Conservation (phyloP, 1,140 invertebrate species). For the Mylabris phalerata region DNA sequence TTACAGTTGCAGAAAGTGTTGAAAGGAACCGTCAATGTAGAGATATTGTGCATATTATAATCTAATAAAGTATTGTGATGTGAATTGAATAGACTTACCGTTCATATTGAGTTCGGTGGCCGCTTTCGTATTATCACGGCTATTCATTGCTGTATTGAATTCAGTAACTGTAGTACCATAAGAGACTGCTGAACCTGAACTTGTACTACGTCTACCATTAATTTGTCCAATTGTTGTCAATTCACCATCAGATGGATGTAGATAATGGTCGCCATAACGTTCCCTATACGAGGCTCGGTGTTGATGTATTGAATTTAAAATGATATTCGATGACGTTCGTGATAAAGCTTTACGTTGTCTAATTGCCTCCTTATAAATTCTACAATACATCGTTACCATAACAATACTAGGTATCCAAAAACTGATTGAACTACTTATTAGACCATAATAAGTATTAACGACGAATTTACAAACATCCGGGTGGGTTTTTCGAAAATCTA, state of each 20-base stretch:
- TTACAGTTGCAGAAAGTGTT: too few relatives aligned
- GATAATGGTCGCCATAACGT: slow-evolving; percentile 56
- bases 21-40: too few relatives aligned
- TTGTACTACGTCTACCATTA: slow-evolving; percentile 41
- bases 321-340: slow-evolving; percentile 72
- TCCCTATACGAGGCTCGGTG: slow-evolving; percentile 57
- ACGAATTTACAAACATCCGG: slow-evolving; percentile 79
- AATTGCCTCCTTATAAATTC: slow-evolving; percentile 84
- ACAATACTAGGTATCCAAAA: slow-evolving; percentile 95
- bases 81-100: slow-evolving; percentile 29
- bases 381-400: slow-evolving; percentile 89
- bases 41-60: too few relatives aligned
- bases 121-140: slow-evolving; percentile 38
- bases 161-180: slow-evolving; percentile 39
- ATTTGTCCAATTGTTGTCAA: slow-evolving; percentile 37
- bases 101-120: slow-evolving; percentile 42
- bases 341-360: slow-evolving; percentile 79
- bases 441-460: slow-evolving; percentile 82
- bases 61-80: too few relatives aligned
- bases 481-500: slow-evolving; percentile 57
- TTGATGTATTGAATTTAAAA: slow-evolving; percentile 74
- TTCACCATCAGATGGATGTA: slow-evolving; percentile 60
- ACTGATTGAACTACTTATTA: slow-evolving; percentile 85
- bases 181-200: slow-evolving; percentile 37
- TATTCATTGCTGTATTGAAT: slow-evolving; percentile 36